These are phyloP conservation scores for Corydoras maculifer DNA, from an alignment of 2,113 vertebrate species.

Conservation along the genomic window DNA sequence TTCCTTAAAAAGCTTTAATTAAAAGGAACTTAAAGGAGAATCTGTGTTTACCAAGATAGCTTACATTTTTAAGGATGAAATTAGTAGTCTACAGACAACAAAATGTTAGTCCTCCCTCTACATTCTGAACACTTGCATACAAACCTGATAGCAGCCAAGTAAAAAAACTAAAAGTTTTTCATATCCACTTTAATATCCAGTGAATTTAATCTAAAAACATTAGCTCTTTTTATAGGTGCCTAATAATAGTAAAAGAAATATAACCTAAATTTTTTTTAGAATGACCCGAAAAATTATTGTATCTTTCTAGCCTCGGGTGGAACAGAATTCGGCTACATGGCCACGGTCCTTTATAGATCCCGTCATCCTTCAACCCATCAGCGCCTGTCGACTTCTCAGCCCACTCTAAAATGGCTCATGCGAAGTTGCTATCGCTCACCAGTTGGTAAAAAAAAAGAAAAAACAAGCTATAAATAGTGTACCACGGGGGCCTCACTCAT, in stretches of 20 bases:
- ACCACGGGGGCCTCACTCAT: conserved; percentile 33
- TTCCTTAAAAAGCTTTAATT: conserved; percentile 2
- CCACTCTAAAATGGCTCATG: conserved; percentile 14
- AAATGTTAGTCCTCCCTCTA: no score
- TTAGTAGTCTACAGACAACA: not conserved
- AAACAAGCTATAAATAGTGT: conserved; percentile 40
- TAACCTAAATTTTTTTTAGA: no score
- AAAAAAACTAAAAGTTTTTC: no score
- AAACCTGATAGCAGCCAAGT: no score
- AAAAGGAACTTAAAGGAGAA: not conserved
- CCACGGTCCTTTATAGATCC: not conserved
- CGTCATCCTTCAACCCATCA: not conserved
- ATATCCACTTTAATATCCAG: no score
- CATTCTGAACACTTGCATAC: no score
- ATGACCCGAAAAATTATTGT: no score
- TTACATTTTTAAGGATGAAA: not conserved
- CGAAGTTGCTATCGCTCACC: conserved; percentile 26
- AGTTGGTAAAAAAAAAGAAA: conserved; percentile 4
- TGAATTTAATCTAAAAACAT: no score
- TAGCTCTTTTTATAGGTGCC: no score
- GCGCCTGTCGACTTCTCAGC: not conserved
- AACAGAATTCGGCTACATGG: not conserved
- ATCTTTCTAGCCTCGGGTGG: not conserved
- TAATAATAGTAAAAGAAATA: no score
- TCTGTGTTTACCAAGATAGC: not conserved